Percentiles rank a stretch among this genome's conserved stretches.
Evolutionary conservation across 2,113 vertebrate genomes (phyloP).

Genomic region (Epinephelus lanceolatus): DNA sequence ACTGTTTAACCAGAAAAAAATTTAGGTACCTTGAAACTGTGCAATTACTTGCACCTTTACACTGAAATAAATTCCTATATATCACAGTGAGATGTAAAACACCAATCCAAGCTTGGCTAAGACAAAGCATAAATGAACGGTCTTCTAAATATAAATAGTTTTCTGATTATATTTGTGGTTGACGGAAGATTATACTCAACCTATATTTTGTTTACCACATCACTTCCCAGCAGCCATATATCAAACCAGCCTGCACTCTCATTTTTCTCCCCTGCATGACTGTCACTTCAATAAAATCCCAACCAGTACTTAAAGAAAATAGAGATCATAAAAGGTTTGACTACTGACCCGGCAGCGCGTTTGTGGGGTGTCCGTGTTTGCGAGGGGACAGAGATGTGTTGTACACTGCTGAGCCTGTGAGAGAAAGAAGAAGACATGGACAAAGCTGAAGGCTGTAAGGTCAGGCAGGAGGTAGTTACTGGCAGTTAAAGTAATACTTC

Average conservation of each 20-base stretch:
- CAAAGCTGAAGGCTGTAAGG: background rate
- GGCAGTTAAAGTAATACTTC: background rate
- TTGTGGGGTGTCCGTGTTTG: conserved; percentile 86
- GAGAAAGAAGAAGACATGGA: conserved; percentile 37
- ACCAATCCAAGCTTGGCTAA: background rate
- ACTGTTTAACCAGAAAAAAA: conserved; percentile 42
- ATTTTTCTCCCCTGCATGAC: background rate
- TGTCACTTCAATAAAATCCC: conserved; percentile 1
- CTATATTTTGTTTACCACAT: conserved; percentile 7
- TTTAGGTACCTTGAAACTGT: background rate
- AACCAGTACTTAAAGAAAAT: background rate
- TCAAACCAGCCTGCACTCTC: background rate
- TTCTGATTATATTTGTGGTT: background rate
- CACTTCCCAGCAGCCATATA: background rate
- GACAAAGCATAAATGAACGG: background rate
- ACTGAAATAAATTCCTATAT: background rate
- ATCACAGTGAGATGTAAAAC: background rate
- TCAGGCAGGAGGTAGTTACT: background rate
- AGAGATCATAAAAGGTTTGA: background rate
- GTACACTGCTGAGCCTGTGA: conserved; percentile 93
- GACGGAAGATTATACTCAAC: background rate
- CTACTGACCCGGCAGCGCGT: conserved; percentile 76
- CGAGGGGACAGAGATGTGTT: conserved; percentile 89
- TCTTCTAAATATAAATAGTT: background rate
- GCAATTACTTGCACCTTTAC: background rate